Conservation (phyloP, 2,888 invertebrate species). For the Eristalis pertinax region DNA sequence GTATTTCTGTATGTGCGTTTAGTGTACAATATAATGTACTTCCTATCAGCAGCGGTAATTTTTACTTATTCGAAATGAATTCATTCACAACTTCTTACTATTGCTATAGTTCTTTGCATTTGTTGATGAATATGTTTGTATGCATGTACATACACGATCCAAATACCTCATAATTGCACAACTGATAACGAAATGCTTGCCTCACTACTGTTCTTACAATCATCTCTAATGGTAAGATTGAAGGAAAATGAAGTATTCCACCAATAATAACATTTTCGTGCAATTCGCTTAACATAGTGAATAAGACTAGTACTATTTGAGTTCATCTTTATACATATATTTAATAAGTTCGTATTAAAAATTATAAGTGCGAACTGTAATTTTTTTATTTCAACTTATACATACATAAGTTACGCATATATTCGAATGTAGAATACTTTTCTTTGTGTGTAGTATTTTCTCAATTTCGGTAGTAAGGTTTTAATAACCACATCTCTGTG, state of each 20-base stretch:
- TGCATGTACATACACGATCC: neutral
- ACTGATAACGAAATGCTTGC: constrained; percentile 22
- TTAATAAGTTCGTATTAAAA: neutral
- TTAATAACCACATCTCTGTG: too few species aligned
- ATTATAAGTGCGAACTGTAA: too few species aligned
- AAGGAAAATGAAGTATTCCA: constrained; percentile 6
- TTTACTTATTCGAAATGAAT: neutral
- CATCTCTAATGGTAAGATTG: constrained; percentile 23
- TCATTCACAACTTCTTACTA: constrained; percentile 48
- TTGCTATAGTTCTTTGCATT: neutral
- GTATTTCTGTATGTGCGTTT: neutral
- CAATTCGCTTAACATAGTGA: neutral
- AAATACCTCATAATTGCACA: constrained; percentile 2
- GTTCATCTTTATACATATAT: neutral
- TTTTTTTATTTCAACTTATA: too few species aligned
- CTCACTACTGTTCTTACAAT: constrained; percentile 13
- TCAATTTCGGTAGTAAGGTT: too few species aligned
- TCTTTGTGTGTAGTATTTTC: neutral
- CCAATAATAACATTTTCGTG: neutral
- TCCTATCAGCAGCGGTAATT: neutral
- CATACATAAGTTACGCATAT: neutral
- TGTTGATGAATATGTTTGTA: neutral
- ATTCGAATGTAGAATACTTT: neutral
- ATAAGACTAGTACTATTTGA: neutral
- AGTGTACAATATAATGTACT: neutral